Evolutionary conservation across 2,888 invertebrate species (phyloP).

Genomic region (Conops quadrifasciatus): DNA sequence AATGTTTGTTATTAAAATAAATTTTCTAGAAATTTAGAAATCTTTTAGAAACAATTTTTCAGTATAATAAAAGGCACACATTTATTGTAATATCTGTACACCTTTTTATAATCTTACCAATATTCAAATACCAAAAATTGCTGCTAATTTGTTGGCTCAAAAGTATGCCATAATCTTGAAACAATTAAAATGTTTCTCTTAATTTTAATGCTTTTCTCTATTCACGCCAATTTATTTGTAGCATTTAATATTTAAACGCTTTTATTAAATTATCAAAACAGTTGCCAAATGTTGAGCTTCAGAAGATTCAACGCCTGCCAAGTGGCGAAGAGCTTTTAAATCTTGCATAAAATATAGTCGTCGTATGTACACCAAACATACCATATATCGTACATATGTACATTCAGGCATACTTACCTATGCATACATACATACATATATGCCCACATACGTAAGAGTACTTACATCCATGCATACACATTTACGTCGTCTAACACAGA

Average conservation of each 20-base stretch:
- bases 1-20: no score
- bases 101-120: background rate
- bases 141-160: no score
- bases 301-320: slow-evolving; percentile 7
- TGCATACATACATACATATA: slow-evolving; percentile 15
- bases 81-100: background rate
- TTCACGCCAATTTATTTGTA: background rate
- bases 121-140: no score
- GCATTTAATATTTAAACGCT: slow-evolving; percentile 21
- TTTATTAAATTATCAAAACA: slow-evolving; percentile 30
- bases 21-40: no score
- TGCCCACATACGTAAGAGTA: background rate
- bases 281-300: slow-evolving; percentile 25
- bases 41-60: no score
- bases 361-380: background rate
- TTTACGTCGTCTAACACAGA: no score
- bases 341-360: background rate
- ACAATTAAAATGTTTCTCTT: slow-evolving; percentile 22
- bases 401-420: slow-evolving; percentile 1
- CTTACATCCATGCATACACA: no score
- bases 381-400: background rate
- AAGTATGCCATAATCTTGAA: slow-evolving; percentile 3
- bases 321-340: slow-evolving; percentile 10
- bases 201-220: background rate
- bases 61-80: no score